Conservation (phyloP, 2,888 invertebrate species). For the Cataglyphis livida region DNA sequence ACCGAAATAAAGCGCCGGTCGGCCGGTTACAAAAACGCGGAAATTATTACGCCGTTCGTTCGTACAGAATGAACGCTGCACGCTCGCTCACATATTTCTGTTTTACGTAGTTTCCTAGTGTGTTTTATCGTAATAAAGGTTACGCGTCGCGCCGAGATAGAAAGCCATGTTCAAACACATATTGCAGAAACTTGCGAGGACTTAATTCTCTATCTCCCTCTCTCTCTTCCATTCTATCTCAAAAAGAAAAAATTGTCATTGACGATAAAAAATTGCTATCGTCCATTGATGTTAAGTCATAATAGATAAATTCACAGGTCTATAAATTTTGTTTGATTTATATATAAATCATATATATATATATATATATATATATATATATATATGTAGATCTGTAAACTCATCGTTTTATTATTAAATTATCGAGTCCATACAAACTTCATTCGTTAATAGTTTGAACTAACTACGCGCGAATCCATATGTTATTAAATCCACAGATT, state of each 20-base stretch:
- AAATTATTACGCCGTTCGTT: constrained; percentile 48
- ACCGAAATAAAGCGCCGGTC: constrained; percentile 42
- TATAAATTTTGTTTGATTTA: constrained; percentile 13
- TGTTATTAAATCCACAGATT: constrained; percentile 30
- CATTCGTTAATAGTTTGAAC: constrained; percentile 43
- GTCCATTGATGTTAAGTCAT: not conserved
- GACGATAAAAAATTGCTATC: not conserved
- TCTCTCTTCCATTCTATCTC: not conserved
- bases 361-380: not conserved
- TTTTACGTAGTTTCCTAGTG: constrained; percentile 24
- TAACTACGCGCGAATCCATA: constrained; percentile 20
- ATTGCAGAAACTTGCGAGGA: not conserved
- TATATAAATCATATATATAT: not conserved
- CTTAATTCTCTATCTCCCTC: too few relatives aligned
- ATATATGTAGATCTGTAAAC: not conserved
- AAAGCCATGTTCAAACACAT: not conserved
- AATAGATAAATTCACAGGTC: not conserved
- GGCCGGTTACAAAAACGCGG: constrained; percentile 46
- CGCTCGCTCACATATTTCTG: constrained; percentile 33
- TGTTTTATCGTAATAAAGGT: constrained; percentile 51
- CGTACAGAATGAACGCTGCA: constrained; percentile 30
- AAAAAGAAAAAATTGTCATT: not conserved
- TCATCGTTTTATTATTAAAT: not conserved
- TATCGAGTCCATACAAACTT: constrained; percentile 24
- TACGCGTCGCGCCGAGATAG: constrained; percentile 7